Conservation (phyloP, 2,797 vertebrate species). For the Holocentrus rufus region DNA sequence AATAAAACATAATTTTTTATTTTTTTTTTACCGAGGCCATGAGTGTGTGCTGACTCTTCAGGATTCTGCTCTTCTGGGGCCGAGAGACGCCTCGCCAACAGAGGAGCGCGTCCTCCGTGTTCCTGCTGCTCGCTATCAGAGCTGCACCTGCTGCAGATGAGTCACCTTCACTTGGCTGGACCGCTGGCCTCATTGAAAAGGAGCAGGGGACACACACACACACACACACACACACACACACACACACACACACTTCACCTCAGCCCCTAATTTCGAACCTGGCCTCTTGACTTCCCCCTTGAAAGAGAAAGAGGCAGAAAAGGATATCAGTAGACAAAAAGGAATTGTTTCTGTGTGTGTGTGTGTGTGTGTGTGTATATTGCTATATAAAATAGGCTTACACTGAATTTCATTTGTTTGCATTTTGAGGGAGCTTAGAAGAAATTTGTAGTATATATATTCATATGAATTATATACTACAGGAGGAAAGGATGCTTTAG, state of each 20-base stretch:
- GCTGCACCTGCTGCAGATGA: slow-evolving; percentile 48
- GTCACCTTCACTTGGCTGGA: slow-evolving; percentile 49
- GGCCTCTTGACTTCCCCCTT: slow-evolving; percentile 31
- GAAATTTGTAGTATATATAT: too few relatives aligned
- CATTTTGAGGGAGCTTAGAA: too few relatives aligned
- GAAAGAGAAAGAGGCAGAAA: slow-evolving; percentile 22
- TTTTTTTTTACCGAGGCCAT: slow-evolving; percentile 12
- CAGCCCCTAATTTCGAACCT: slow-evolving; percentile 16
- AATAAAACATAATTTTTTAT: not conserved
- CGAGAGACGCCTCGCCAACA: slow-evolving; percentile 10
- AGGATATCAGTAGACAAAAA: slow-evolving; percentile 9
- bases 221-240: slow-evolving; percentile 6
- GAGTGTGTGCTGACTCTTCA: slow-evolving; percentile 7
- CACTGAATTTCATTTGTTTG: too few relatives aligned
- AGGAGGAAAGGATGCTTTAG: too few relatives aligned
- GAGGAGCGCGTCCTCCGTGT: not conserved
- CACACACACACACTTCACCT: not conserved
- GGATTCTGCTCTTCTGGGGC: slow-evolving; percentile 5
- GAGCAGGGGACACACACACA: slow-evolving; percentile 3
- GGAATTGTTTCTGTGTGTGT: slow-evolving; percentile 27
- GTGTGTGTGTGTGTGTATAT: slow-evolving; percentile 15
- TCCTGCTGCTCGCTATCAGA: slow-evolving; percentile 12
- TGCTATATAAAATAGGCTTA: too few relatives aligned
- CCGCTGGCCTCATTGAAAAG: slow-evolving; percentile 27
- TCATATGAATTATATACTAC: too few relatives aligned